Evolutionary conservation across 2,888 invertebrate species (phyloP).

Genomic region (Lepidochrysops patricia): DNA sequence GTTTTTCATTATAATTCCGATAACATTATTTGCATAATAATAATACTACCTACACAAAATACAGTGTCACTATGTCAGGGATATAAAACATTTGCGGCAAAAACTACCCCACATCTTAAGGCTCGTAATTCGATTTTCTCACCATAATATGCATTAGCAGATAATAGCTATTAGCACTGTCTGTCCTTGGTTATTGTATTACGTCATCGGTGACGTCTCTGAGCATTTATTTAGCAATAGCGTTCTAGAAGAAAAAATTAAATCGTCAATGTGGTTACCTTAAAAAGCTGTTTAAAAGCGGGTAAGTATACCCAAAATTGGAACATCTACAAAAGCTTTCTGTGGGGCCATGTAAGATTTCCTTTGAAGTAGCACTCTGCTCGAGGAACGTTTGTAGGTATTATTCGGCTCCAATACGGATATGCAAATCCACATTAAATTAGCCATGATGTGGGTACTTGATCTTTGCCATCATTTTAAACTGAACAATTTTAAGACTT

Average conservation of each 20-base stretch:
- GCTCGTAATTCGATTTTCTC: not conserved
- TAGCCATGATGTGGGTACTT: no score
- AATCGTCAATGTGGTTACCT: no score
- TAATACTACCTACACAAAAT: no score
- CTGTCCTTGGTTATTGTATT: conserved; percentile 1
- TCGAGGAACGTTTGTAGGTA: not conserved
- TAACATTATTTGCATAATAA: no score
- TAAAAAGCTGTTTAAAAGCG: not conserved
- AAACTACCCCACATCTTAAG: not conserved
- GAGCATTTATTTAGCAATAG: not conserved
- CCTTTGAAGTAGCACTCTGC: not conserved
- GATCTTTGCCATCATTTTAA: no score
- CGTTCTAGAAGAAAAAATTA: not conserved
- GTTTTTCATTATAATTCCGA: no score
- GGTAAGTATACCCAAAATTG: not conserved
- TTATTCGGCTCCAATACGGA: not conserved
- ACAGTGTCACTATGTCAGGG: no score
- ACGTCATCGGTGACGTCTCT: conserved; percentile 4
- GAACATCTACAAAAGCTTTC: not conserved
- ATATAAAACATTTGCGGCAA: not conserved
- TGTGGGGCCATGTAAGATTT: not conserved
- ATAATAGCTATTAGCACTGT: conserved; percentile 1
- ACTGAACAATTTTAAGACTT: no score
- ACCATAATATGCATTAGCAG: conserved; percentile 5
- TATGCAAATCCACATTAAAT: not conserved